Base-by-base conservation (phyloP, 2,797 vertebrate species). In the Pangasius macronema region DNA sequence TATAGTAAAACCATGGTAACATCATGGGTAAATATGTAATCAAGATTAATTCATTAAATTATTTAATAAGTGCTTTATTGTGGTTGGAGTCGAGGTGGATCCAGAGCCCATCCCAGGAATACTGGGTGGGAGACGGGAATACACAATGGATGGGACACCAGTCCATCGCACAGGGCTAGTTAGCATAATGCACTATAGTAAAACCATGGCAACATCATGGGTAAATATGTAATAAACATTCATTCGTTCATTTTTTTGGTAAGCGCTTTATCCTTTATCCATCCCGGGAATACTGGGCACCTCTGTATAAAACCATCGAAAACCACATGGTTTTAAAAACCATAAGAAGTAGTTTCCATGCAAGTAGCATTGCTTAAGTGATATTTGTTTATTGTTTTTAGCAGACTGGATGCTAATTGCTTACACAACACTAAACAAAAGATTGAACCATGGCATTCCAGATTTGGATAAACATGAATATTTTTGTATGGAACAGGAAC, bases 391-490 rank as follows among this genome's bases (percentile, higher is more conserved):
- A 30, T 49, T 65, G 24, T 82, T 68, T 80, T 80, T 49, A 84
- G 70, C 87, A 91, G 87, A 88, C 46, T 87, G 87, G 80, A 82
- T 88, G 90, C 72, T 84, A 88, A 82, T 86, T 85, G 85, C 82
- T 87, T 80, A 88, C 86, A 90, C 80, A 89, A 89, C 85, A 88
- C 75, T 85, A 77, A 49, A 65, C 75, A 67, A 85, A 85, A 85
- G 73, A 86, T 72, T 46, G 72, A 87, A 84, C 39, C 86, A 88
- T 57, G 80, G 72, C 81, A 73, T 83, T 86, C 53, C 87, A 85
- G 68, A 80, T 73, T 65, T 72, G 72, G 39, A 83, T 85, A 65
- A 87, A 85, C 63, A 87, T 72, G 68, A 70, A 67, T 76, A 46
- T 80, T 86, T 22, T 82, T 8, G 30, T 59, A 75, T 86, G 72